Percentiles rank a stretch among this genome's conserved stretches.
Conservation (phyloP, 2,888 invertebrate genomes). For the Zygaena filipendulae region DNA sequence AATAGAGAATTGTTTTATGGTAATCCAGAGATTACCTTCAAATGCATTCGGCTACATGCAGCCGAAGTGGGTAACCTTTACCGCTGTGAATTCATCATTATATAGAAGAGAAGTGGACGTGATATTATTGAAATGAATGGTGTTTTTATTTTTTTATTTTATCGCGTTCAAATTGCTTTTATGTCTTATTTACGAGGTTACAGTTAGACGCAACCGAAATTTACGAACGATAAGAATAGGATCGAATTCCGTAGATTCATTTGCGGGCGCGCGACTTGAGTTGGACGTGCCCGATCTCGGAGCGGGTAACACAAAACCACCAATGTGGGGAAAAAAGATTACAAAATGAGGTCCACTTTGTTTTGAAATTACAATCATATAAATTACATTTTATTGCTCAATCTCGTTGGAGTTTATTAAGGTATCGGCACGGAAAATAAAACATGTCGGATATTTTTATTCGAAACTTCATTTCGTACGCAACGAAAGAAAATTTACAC, state of each 20-base stretch:
- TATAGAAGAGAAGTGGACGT: too few relatives aligned
- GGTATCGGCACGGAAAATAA: constrained; percentile 65
- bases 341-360: constrained; percentile 66
- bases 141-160: too few relatives aligned
- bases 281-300: constrained; percentile 36
- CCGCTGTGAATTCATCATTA: background rate
- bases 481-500: too few relatives aligned
- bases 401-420: constrained; percentile 68
- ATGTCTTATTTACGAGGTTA: constrained; percentile 44
- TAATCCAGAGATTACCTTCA: background rate
- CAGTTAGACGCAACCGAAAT: too few relatives aligned
- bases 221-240: too few relatives aligned
- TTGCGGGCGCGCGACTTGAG: too few relatives aligned
- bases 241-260: too few relatives aligned
- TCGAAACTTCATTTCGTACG: too few relatives aligned
- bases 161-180: too few relatives aligned
- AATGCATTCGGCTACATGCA: background rate
- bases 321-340: constrained; percentile 61
- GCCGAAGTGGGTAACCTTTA: background rate
- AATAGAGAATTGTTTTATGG: constrained; percentile 2
- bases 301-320: constrained; percentile 62
- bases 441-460: constrained; percentile 64
- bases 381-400: constrained; percentile 70
- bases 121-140: background rate
- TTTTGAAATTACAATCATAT: constrained; percentile 69